phyloP scores from a whole-genome alignment of 1,140 invertebrate species.

The Trachymyrmex septentrionalis region DNA sequence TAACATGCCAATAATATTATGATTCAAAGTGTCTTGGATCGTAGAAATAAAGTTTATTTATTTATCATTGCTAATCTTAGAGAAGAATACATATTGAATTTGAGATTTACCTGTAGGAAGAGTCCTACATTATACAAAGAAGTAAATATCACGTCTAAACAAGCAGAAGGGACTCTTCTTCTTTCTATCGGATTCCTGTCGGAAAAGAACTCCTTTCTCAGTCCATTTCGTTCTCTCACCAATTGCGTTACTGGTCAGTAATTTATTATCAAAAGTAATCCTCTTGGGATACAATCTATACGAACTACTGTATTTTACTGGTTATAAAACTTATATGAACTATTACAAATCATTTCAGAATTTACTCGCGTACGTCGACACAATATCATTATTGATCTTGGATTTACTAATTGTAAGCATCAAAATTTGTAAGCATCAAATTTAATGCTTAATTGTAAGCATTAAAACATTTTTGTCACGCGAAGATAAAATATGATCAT shows the following conservation, averaged over 20 bases:
- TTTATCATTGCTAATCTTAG: background rate
- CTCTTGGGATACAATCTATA: background rate
- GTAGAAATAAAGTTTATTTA: background rate
- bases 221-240: conserved; percentile 60
- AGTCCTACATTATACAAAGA: background rate
- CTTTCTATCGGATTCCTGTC: conserved; percentile 30
- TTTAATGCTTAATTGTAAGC: background rate
- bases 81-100: background rate
- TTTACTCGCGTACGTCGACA: background rate
- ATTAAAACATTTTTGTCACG: background rate
- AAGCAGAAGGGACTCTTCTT: background rate
- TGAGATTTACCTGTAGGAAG: background rate
- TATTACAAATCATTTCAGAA: conserved; percentile 13
- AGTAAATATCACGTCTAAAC: conserved; percentile 40
- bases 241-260: conserved; percentile 42
- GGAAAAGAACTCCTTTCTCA: conserved; percentile 52
- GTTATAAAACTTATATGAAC: background rate
- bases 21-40: background rate
- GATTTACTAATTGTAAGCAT: background rate
- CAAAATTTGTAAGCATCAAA: background rate
- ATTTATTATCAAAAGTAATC: conserved; percentile 28
- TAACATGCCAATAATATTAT: background rate
- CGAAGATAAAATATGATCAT: conserved; percentile 7
- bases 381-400: background rate
- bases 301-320: background rate